Conservation (phyloP, 2,888 invertebrate species). For the Scaptomyza caliginosa region DNA sequence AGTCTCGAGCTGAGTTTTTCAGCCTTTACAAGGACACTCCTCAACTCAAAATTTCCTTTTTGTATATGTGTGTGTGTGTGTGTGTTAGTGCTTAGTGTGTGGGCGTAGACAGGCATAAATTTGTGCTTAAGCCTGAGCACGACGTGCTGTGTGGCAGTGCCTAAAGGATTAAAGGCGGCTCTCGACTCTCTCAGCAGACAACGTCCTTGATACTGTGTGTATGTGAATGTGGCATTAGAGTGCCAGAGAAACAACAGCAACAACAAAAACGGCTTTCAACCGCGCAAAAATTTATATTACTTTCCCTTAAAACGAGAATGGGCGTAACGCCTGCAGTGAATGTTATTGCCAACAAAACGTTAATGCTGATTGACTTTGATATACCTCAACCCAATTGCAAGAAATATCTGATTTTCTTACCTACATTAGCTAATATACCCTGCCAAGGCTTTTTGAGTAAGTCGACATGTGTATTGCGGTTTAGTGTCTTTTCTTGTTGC, state of each 20-base stretch:
- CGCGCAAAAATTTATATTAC: slow-evolving; percentile 11
- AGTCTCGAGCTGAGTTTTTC: slow-evolving; percentile 37
- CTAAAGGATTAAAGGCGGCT: slow-evolving; percentile 67
- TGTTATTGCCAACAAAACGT: slow-evolving; percentile 29
- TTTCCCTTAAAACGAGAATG: slow-evolving; percentile 7
- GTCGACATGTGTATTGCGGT: slow-evolving; percentile 4
- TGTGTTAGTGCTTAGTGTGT: slow-evolving; percentile 19
- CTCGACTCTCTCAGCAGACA: slow-evolving; percentile 7
- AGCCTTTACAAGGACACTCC: slow-evolving; percentile 27
- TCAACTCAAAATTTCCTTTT: background rate
- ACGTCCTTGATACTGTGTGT: slow-evolving; percentile 47
- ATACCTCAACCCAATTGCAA: slow-evolving; percentile 10
- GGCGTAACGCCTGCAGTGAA: slow-evolving; percentile 31
- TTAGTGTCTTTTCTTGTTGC: background rate
- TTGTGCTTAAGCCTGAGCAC: slow-evolving; percentile 27
- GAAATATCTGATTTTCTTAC: background rate
- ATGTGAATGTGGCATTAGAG: slow-evolving; percentile 3
- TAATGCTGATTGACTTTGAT: slow-evolving; percentile 27
- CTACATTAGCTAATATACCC: background rate
- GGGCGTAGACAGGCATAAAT: slow-evolving; percentile 71
- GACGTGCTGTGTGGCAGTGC: slow-evolving; percentile 67
- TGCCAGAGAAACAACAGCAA: slow-evolving; percentile 7
- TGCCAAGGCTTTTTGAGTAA: rapidly evolving
- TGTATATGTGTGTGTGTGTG: background rate
- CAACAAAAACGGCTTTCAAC: too few species aligned